Base-by-base conservation (phyloP, 2,113 vertebrate species). In the Neoarius graeffei region DNA sequence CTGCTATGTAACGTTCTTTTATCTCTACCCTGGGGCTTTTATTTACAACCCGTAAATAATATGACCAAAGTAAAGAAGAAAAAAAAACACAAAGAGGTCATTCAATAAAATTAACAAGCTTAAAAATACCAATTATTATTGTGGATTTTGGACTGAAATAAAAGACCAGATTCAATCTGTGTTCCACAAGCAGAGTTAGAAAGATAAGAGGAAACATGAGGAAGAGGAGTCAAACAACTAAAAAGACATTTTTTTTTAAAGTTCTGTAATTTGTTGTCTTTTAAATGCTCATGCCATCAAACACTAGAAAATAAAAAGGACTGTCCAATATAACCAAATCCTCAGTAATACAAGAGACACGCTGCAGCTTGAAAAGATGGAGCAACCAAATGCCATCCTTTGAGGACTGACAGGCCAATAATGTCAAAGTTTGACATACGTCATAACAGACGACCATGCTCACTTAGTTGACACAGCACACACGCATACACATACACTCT, bases 101-200 rank as follows among this genome's bases (percentile, higher is more conserved):
- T 35, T 80, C 54, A 80, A 42, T 80, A 56, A 86, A 67, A 80
- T 50, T 64, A 79, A 79, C 73, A 52, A 52, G 9, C 25, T 30
- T 80, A 35, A 67, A 85, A 81, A 64, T 56, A 23, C 19, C 50
- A 27, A 35, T 15, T 81, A 14, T 67, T 56, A 67, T 42, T 80
- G 27, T 27, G 42, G 23, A 57, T 50, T 59, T 73, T 62, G 52
- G 35, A 62, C 17, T 56, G 56, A 74, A 83, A 73, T 14, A 88
- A 83, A 85, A 92, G 89, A 89, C 84, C 89, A 90, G 90, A 91
- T 91, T 90, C 91, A 84, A 87, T 91, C 86, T 86, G 83, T 79
- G 77, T 76, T 84, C 67, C 69, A 84, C 8, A 35, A n/a, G 50
- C 50, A 83, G 77, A 90, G 64, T 71, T 86, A 67, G 67, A 86